Base-by-base conservation (phyloP, 2,113 vertebrate species). In the Ptyas mucosa region DNA sequence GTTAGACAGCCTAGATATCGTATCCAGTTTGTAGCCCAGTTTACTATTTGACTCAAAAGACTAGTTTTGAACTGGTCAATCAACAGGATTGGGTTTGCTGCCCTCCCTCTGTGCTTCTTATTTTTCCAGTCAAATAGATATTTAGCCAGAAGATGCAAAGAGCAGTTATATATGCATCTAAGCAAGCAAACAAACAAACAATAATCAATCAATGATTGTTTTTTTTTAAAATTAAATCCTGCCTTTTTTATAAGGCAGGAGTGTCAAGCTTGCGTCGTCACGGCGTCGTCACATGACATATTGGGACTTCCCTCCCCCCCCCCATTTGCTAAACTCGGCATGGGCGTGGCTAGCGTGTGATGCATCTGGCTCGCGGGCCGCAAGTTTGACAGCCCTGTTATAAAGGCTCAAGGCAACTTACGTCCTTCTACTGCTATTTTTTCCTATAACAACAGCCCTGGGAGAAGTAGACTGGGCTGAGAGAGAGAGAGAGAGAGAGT, bases 1-100 rank as follows among this genome's bases (percentile, higher is more conserved):
- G 90, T 43, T 89, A 88, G 88, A 91, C 91, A 87, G 64, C 64
- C 93, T 14, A 11, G 34, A 3, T 93, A 81, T 86, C 89, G 49
- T 93, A 0, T 55, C 85, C 51, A 93, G 26, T 21, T 86, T 49
- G 52, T 34, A 34, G 5, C 69, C 34, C 15, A 39, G 34, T 39
- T 81, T 81, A 39, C 2, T 34, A 81, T 81, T 39, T 81, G 6
- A 34, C n/a, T 39, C 69, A 81, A 81, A 7, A 81, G 69, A 39
- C 2, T 18, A 7, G 15, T 39, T 81, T 81, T 81, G 14, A 75
- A 18, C 64, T 18, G 34, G 69, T 81, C 18, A 1, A 34, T 81
- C 69, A 81, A 81, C 7, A 81, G 69, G 34, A 39, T 20, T 39
- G 69, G n/a, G 15, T 15, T 81, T 39, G 34, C n/a, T 81, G 69